phyloP scores from a whole-genome alignment of 92 coral and sea anemone genomes.

The Desmophyllum pertusum region DNA sequence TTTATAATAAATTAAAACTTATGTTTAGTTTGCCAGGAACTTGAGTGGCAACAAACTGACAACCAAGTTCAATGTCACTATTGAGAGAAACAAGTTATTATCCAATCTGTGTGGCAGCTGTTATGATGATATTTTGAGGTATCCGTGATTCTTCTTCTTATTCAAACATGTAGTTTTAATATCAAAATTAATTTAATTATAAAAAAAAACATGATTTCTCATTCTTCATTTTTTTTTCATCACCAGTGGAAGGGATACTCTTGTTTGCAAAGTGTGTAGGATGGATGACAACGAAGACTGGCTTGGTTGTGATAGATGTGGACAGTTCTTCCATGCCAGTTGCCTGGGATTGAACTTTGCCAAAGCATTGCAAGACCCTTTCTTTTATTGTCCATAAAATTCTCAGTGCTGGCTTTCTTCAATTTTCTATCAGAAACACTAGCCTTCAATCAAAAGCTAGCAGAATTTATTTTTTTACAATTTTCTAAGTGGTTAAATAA shows the following conservation, averaged over 20 bases:
- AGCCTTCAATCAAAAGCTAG: too few relatives aligned
- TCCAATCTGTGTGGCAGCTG: slow-evolving; percentile 48
- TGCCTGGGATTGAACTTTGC: slow-evolving; percentile 51
- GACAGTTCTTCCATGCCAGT: slow-evolving; percentile 67
- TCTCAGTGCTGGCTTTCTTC: too few relatives aligned
- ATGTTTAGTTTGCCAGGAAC: slow-evolving; percentile 38
- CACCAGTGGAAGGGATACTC: slow-evolving; percentile 21
- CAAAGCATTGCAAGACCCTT: slow-evolving; percentile 16
- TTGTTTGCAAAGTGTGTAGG: slow-evolving; percentile 51
- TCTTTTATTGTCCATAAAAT: slow-evolving; percentile 42
- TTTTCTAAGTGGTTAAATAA: too few relatives aligned
- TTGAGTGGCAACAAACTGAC: slow-evolving; percentile 8
- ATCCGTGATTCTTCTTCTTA: neutral
- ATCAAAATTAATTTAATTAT: neutral
- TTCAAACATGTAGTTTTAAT: neutral
- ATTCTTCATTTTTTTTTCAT: neutral
- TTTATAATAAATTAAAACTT: too few relatives aligned
- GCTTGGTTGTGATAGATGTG: slow-evolving; percentile 68
- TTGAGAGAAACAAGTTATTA: slow-evolving; percentile 33
- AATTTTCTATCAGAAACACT: too few relatives aligned
- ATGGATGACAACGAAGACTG: slow-evolving; percentile 69
- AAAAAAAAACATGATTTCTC: neutral
- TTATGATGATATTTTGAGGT: slow-evolving; percentile 43
- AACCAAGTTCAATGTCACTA: slow-evolving; percentile 10
- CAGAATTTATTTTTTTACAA: too few relatives aligned